phyloP scores from a whole-genome alignment of 23 tunicate genomes.

The Aplidium turbinatum region DNA sequence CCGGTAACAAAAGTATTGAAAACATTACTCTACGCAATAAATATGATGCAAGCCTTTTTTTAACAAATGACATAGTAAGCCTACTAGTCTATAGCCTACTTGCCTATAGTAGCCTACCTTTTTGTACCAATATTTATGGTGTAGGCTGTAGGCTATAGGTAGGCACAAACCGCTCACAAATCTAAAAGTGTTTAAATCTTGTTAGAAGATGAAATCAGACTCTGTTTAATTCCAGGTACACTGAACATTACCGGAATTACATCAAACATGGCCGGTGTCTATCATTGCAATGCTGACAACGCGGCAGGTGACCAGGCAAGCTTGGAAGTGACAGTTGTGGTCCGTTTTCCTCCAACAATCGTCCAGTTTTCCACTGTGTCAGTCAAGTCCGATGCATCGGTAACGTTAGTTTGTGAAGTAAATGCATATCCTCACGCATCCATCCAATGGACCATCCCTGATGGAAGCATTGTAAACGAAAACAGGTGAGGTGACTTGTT shows the following conservation, averaged over 20 bases:
- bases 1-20: no score
- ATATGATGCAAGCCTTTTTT: no score
- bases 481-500: conserved; percentile 34
- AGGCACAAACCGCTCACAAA: no score
- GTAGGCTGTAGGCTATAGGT: no score
- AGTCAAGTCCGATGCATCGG: conserved; percentile 28
- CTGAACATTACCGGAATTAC: conserved; percentile 65
- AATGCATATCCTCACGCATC: conserved; percentile 73
- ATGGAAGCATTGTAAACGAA: conserved; percentile 5
- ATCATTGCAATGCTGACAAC: conserved; percentile 79
- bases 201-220: no score
- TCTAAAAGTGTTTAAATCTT: no score
- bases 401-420: conserved; percentile 57
- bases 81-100: no score
- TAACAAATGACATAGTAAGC: no score
- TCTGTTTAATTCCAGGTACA: conserved; percentile 41
- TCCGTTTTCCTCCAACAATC: conserved; percentile 67
- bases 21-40: no score
- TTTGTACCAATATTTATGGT: no score
- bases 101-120: no score
- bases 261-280: conserved; percentile 63
- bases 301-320: conserved; percentile 54
- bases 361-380: conserved; percentile 33
- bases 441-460: conserved; percentile 61
- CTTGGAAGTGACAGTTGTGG: conserved; percentile 44